Evolutionary conservation across 2,888 invertebrate species (phyloP).

Genomic region (Amphipyra tragopoginis): DNA sequence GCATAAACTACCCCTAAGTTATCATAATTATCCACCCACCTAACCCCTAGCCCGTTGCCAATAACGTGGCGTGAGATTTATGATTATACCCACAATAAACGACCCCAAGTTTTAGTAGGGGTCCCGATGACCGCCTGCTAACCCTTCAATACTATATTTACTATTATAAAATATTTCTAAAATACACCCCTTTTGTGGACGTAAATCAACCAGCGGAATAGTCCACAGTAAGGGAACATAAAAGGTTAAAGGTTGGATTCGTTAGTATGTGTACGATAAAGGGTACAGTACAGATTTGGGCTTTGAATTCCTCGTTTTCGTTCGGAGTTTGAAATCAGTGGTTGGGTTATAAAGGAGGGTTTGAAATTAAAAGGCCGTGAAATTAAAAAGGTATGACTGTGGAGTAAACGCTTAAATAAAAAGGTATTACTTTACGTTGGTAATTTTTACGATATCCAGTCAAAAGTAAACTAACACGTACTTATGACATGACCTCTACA

Average conservation of each 20-base stretch:
- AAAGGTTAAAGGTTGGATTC: slow-evolving; percentile 53
- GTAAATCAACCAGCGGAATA: slow-evolving; percentile 55
- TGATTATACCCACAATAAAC: slow-evolving; percentile 73
- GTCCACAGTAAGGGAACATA: slow-evolving; percentile 42
- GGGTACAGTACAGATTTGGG: slow-evolving; percentile 37
- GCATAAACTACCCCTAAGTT: slow-evolving; percentile 59
- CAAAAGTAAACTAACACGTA: no score
- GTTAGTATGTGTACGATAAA: slow-evolving; percentile 42
- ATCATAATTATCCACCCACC: slow-evolving; percentile 70
- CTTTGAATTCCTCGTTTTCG: slow-evolving; percentile 41
- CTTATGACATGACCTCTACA: no score
- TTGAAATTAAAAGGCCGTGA: slow-evolving; percentile 33
- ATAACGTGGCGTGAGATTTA: slow-evolving; percentile 75
- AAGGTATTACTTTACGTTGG: no score
- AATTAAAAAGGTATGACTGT: slow-evolving; percentile 5
- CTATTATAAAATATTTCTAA: slow-evolving; percentile 60
- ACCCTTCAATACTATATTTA: slow-evolving; percentile 63
- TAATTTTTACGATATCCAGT: no score
- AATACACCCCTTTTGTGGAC: slow-evolving; percentile 52
- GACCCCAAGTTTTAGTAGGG: slow-evolving; percentile 70
- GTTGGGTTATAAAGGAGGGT: slow-evolving; percentile 20
- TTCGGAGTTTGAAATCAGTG: slow-evolving; percentile 36
- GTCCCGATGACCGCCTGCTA: slow-evolving; percentile 62
- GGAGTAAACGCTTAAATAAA: background rate
- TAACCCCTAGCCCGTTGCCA: slow-evolving; percentile 65